Evolutionary conservation across 2,113 vertebrate genomes (phyloP), one percentile per base, ranked within the genome.

Genomic region (Tautogolabrus adspersus): DNA sequence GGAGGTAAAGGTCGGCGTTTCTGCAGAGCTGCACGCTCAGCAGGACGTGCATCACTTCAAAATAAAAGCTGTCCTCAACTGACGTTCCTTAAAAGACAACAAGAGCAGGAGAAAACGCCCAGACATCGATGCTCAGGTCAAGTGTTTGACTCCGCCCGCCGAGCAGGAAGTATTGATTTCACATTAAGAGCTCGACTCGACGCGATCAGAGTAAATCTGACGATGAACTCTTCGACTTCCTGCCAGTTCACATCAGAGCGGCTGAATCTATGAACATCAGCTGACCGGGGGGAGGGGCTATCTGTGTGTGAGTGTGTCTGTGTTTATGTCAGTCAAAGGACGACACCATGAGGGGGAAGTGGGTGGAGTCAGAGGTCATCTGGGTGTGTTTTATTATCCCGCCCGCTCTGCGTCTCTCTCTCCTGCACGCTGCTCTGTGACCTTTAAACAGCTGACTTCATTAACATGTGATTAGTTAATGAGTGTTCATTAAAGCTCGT

Each of bases 191-290:
- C 30, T 6, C 30, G 30, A 26, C 26, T 91, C 83, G 85, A 91
- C 83, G 87, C 87, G 75, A 68, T 86, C 88, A 94, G 91, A 92
- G 94, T 96, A 96, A 97, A 94, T 97, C 16, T 49, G 18, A 19
- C 95, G 97, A 95, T 91, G 95, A 96, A 96, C 92, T 18, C 93
- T 96, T 97, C 94, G 96, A 95, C 95, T 96, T 97, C 87, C 95
- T 98, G 97, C 95, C 96, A 95, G 89, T 84, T 93, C 73, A 90
- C 79, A 96, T 97, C 95, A 84, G 90, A 91, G 93, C 80, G 78
- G 78, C 82, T 82, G 90, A 93, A 95, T 96, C 95, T 95, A 95
- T 94, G 95, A 94, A 94, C 92, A 93, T 91, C 47, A 30, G 64
- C 66, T 90, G 94, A 92, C 93, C 15, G 89, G 86, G 91, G 88